Conservation (phyloP, 2,797 vertebrate species). For the Simalia tracyae region DNA sequence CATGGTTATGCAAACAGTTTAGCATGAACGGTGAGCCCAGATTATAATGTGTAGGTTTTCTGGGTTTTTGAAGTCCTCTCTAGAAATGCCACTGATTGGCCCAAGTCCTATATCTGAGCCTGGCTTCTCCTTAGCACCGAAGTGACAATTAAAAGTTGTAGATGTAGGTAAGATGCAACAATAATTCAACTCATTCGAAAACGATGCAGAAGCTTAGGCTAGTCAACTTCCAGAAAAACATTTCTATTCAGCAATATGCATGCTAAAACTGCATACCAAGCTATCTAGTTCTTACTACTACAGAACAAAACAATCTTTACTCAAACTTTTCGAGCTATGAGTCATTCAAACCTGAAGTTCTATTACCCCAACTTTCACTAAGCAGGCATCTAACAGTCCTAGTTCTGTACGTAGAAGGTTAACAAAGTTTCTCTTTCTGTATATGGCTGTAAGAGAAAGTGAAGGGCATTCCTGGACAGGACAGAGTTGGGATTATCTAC, state of each 20-base stretch:
- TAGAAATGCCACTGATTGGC: not conserved
- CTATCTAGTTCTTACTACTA: slow-evolving; percentile 12
- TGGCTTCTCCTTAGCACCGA: not conserved
- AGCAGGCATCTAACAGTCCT: not conserved
- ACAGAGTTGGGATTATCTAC: not conserved
- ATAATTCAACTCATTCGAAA: not conserved
- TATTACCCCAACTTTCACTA: not conserved
- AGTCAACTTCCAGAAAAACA: slow-evolving; percentile 23
- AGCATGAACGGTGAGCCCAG: too few relatives aligned
- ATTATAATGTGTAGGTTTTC: too few relatives aligned
- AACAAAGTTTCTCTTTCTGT: not conserved
- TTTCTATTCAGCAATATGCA: slow-evolving; percentile 30
- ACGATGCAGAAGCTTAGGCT: slow-evolving; percentile 5
- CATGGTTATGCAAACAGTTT: too few relatives aligned
- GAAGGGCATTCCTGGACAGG: not conserved
- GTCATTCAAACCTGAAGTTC: slow-evolving; percentile 13
- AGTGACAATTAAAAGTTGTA: not conserved
- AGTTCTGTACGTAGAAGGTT: not conserved
- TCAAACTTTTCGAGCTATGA: not conserved
- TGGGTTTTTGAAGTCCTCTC: too few relatives aligned
- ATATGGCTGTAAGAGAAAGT: not conserved
- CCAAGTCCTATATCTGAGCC: too few relatives aligned
- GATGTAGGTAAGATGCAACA: too few relatives aligned
- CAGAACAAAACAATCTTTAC: slow-evolving; percentile 4
- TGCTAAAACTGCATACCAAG: slow-evolving; percentile 8